Percentiles rank a stretch among this genome's conserved stretches.
Conservation (phyloP, 2,113 vertebrate species). For the Carollia perspicillata region DNA sequence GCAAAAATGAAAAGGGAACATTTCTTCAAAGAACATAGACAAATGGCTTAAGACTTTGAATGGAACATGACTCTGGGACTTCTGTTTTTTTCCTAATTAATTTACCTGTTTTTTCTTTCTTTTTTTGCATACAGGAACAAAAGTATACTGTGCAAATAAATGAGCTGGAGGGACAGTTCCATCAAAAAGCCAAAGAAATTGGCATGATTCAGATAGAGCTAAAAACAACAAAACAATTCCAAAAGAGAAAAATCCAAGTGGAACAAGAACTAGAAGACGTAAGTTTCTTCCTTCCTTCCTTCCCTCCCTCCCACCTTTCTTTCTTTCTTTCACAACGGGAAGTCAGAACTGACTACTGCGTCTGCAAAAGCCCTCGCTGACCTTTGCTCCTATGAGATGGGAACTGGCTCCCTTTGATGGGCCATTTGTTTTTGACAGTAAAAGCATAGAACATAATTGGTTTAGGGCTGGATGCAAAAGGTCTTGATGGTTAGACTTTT, state of each 20-base stretch:
- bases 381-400: neutral
- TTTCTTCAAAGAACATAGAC: conserved; percentile 28
- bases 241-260: conserved; percentile 83
- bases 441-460: neutral
- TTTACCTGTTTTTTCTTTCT: neutral
- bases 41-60: conserved; percentile 1
- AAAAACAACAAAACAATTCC: conserved; percentile 86
- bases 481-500: neutral
- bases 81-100: conserved; percentile 21
- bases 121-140: conserved; percentile 77
- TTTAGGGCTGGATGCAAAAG: neutral
- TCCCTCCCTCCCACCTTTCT: too few species aligned
- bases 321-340: neutral
- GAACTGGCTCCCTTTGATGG: neutral
- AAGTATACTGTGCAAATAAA: conserved; percentile 79
- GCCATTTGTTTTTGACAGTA: conserved; percentile 14
- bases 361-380: neutral
- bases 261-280: conserved; percentile 87
- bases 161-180: conserved; percentile 84
- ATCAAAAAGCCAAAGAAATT: conserved; percentile 84
- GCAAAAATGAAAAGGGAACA: neutral
- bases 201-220: conserved; percentile 85
- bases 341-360: neutral
- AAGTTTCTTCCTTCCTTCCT: conserved; percentile 42
- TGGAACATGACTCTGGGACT: neutral